A percentile compares a stretch with the other conserved stretches of the same genome.
Evolutionary conservation across 1,140 invertebrate genomes (phyloP).

Genomic region (Eumeta japonica): DNA sequence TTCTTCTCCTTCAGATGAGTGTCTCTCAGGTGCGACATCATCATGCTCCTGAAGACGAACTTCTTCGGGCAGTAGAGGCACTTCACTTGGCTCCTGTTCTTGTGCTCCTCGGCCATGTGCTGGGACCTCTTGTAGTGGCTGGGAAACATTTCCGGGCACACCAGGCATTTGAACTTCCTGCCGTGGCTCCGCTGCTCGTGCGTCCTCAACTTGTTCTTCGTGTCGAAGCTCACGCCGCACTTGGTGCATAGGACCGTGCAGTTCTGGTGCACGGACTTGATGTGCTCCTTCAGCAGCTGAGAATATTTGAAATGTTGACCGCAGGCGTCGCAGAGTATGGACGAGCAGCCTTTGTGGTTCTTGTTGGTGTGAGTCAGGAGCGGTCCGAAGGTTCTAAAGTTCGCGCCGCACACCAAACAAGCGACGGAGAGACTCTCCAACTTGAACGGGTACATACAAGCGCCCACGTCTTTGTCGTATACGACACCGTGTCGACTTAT

Average conservation of each 20-base stretch:
- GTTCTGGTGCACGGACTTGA: conserved; percentile 39
- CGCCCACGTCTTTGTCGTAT: conserved; percentile 40
- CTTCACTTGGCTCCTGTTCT: conserved; percentile 38
- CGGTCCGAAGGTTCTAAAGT: conserved; percentile 41
- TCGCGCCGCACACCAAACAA: conserved; percentile 32
- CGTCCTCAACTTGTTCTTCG: conserved; percentile 31
- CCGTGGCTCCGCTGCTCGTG: conserved; percentile 43
- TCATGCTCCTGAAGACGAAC: conserved; percentile 45
- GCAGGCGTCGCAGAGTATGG: conserved; percentile 41
- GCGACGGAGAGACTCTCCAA: conserved; percentile 30
- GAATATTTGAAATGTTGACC: conserved; percentile 41
- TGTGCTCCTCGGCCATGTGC: conserved; percentile 41
- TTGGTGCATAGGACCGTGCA: conserved; percentile 29
- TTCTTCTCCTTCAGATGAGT: conserved; percentile 42
- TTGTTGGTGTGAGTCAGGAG: conserved; percentile 44
- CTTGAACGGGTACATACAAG: conserved; percentile 40
- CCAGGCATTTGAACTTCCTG: conserved; percentile 37
- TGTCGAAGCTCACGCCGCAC: conserved; percentile 41
- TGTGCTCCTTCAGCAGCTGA: conserved; percentile 25
- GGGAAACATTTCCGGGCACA: conserved; percentile 31
- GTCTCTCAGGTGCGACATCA: conserved; percentile 43
- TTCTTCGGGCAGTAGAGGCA: conserved; percentile 44
- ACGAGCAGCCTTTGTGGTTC: conserved; percentile 38
- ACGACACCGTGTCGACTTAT: conserved; percentile 24
- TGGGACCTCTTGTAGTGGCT: conserved; percentile 40